Base-by-base conservation (phyloP, 2,113 vertebrate species). In the Oreotrochilus melanogaster region DNA sequence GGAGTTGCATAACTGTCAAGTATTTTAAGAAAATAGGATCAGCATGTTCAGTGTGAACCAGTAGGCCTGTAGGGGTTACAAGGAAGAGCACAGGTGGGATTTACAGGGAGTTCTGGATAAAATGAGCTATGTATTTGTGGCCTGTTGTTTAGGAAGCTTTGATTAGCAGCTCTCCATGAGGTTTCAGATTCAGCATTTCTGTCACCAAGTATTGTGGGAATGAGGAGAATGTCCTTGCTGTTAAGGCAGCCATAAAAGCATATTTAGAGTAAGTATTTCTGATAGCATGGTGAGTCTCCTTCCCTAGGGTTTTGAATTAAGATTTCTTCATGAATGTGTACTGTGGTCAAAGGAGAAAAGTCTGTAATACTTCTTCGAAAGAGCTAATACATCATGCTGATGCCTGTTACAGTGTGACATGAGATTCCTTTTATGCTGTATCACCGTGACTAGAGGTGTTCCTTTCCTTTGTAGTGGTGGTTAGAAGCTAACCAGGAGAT, bases 121-220 rank as follows among this genome's bases (percentile, higher is more conserved):
- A 92, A 81, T 24, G 58, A 83, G 45, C 72, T 70, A 1, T 65
- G 1, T 85, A 37, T 89, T 89, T 89, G 78, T 50, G 28, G 35
- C 5, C 62, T 86, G n/a, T 88, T 87, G 31, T 87, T 87, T 92
- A 56, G 87, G 84, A 91, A 81, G 48, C 79, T 88, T 89, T 96
- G 91, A 92, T 94, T 80, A 90, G 89, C 82, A 92, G 64, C 51
- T 81, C 42, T 73, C 33, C 0, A 0, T 65, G 82, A 80, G n/a
- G 48, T 72, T 95, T 89, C 4, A 3, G 66, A 84, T 71, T 96
- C 56, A 88, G 75, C 60, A 18, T 88, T 94, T 88, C 67, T 93
- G 75, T 83, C 75, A 79, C 51, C 16, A 64, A 31, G 19, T 80
- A 43, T 51, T 76, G 45, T 64, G 85, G 67, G 67, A 90, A 78